Percentiles rank a stretch among this genome's conserved stretches.
These are phyloP conservation scores for Prinia subflava DNA, from an alignment of 2,113 vertebrate genomes.

Conservation along the genomic window DNA sequence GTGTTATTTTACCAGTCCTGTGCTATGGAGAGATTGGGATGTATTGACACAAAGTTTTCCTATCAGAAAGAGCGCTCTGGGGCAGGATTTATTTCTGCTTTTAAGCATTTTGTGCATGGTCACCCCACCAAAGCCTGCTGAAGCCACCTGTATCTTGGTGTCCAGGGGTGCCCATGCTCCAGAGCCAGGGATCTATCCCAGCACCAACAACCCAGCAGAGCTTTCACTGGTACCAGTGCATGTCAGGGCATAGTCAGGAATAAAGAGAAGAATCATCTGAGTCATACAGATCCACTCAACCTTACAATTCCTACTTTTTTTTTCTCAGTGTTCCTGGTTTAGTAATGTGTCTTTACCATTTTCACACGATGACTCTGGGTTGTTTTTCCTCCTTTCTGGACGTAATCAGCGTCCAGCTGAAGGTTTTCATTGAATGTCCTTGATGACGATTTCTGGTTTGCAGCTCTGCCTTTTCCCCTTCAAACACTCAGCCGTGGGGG, in stretches of 20 bases:
- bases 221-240: background rate
- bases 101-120: fast-evolving
- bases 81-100: background rate
- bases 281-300: background rate
- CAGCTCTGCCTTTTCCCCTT: background rate
- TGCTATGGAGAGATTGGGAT: background rate
- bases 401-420: background rate
- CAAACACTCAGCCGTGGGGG: background rate
- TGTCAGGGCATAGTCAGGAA: background rate
- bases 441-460: background rate
- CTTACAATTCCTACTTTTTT: background rate
- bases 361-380: background rate
- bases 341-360: background rate
- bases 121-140: background rate
- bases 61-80: too few relatives aligned
- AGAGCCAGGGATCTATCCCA: background rate
- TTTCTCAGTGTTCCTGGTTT: background rate
- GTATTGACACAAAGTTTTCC: background rate
- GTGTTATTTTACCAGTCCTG: background rate
- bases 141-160: background rate
- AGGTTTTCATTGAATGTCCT: background rate
- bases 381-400: background rate
- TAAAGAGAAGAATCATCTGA: background rate
- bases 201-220: background rate
- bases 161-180: background rate